Conservation (phyloP, 2,797 vertebrate genomes). For the Somateria mollissima region DNA sequence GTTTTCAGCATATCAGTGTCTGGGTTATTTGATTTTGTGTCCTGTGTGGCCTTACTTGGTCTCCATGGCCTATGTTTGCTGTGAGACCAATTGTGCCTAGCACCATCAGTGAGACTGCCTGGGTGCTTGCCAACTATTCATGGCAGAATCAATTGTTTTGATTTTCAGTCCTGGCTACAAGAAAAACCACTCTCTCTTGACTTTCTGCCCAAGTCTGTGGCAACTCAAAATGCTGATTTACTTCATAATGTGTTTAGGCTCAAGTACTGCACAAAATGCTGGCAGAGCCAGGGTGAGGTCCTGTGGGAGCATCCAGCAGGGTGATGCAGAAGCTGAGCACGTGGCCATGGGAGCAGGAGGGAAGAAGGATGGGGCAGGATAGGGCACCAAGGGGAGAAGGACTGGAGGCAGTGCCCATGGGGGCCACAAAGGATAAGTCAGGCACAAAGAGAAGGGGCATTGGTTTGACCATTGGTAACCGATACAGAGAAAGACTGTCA, state of each 20-base stretch:
- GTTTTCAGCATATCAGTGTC: background rate
- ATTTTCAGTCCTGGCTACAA: background rate
- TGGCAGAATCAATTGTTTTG: background rate
- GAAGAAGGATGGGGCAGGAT: background rate
- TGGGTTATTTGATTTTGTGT: background rate
- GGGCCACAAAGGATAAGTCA: background rate
- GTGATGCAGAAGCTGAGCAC: background rate
- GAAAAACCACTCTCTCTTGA: background rate
- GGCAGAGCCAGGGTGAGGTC: background rate
- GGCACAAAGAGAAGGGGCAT: rapidly evolving
- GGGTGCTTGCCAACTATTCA: rapidly evolving
- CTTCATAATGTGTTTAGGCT: background rate
- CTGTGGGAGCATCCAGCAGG: background rate
- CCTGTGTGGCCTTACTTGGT: background rate
- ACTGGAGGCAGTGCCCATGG: background rate
- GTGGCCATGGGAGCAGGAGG: rapidly evolving
- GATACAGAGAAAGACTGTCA: background rate
- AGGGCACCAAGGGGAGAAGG: background rate
- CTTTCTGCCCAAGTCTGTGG: background rate
- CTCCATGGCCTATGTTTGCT: background rate
- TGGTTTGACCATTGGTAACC: background rate
- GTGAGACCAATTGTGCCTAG: background rate
- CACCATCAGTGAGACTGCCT: rapidly evolving
- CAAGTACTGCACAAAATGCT: rapidly evolving
- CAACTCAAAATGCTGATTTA: background rate